Percentiles rank a stretch among this genome's conserved stretches.
phyloP scores from a whole-genome alignment of 30 jellyfish, hydroid and myxozoan genomes.

The Aurelia aurita complex sp. Pacific region DNA sequence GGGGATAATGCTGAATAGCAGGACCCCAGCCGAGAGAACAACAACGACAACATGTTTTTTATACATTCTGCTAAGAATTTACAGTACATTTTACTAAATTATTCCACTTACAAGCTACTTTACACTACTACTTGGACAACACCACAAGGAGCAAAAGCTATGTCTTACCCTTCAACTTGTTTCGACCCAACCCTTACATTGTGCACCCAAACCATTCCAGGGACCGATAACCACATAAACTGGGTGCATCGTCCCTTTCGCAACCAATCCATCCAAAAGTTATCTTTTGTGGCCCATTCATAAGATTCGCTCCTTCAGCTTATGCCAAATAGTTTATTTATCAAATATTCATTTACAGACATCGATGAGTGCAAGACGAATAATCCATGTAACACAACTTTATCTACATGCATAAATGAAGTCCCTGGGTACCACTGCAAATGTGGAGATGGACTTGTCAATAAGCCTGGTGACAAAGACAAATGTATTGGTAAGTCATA shows the following conservation, averaged over 20 bases:
- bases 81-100: no score
- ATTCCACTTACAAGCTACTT: no score
- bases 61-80: no score
- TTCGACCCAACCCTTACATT: no score
- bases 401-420: conserved; percentile 34
- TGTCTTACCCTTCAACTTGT: no score
- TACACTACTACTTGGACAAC: no score
- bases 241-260: not conserved
- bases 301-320: not conserved
- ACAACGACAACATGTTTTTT: no score
- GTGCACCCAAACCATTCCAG: no score
- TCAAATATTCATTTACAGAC: conserved; percentile 6
- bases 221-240: not conserved
- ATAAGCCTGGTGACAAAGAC: conserved; percentile 34
- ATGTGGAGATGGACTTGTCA: conserved; percentile 36
- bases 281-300: not conserved
- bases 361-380: conserved; percentile 34
- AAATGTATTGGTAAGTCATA: conserved; percentile 38
- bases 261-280: not conserved
- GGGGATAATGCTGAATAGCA: no score
- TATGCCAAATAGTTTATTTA: no score
- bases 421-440: conserved; percentile 28
- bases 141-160: no score
- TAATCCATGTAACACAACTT: conserved; percentile 35
- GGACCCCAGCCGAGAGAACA: no score